Percentiles rank a stretch among this genome's conserved stretches.
These are phyloP conservation scores for Telmatherina bonti DNA, from an alignment of 2,797 vertebrate genomes.

Conservation along the genomic window DNA sequence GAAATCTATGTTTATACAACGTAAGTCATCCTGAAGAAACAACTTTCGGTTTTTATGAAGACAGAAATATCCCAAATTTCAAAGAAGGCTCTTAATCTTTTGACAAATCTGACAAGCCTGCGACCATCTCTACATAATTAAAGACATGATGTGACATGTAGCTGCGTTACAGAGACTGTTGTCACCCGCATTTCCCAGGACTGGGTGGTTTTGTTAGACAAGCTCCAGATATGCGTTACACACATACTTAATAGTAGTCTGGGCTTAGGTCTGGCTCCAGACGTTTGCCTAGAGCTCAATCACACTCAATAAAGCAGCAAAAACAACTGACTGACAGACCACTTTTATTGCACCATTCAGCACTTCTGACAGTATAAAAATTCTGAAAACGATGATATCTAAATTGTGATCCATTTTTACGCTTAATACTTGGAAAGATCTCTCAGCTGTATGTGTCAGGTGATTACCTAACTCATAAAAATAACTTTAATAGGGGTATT, in stretches of 20 bases:
- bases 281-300: slow-evolving; percentile 48
- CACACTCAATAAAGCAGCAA: slow-evolving; percentile 63
- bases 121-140: slow-evolving; percentile 47
- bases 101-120: slow-evolving; percentile 50
- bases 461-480: slow-evolving; percentile 6
- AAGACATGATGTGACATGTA: slow-evolving; percentile 66
- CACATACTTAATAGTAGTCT: slow-evolving; percentile 65
- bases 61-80: slow-evolving; percentile 12
- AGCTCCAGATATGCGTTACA: slow-evolving; percentile 64
- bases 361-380: slow-evolving; percentile 3
- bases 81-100: slow-evolving; percentile 20
- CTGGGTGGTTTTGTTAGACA: slow-evolving; percentile 69
- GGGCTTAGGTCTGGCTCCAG: slow-evolving; percentile 62
- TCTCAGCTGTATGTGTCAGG: not conserved
- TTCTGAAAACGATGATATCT: slow-evolving; percentile 17
- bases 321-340: slow-evolving; percentile 45
- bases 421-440: not conserved
- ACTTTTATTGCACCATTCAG: slow-evolving; percentile 29
- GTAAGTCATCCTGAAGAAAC: slow-evolving; percentile 5
- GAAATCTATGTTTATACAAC: no score
- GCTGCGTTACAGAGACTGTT: slow-evolving; percentile 54
- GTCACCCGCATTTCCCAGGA: slow-evolving; percentile 46
- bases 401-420: slow-evolving; percentile 9
- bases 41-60: slow-evolving; percentile 3
- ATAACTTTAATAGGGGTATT: not conserved